Evolutionary conservation across 1,140 invertebrate genomes (phyloP), one percentile per base, ranked within the genome.

Genomic region (Aphaenogaster floridana): DNA sequence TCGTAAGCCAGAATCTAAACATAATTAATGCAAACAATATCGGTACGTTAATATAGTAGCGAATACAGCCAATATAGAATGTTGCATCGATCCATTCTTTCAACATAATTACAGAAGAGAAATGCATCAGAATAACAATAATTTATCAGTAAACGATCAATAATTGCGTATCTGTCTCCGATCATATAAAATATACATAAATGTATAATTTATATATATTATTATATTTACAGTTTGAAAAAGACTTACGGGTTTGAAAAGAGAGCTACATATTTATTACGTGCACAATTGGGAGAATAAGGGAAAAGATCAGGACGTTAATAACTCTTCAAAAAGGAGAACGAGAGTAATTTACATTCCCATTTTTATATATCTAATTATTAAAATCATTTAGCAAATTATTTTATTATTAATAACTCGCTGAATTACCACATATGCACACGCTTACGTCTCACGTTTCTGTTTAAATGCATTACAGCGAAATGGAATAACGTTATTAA

Each of bases 21-120:
- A n/a, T 28, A 80, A 80, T 80, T 80, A 42, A 66, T 52, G 45
- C 17, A 39, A 39, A 36, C 13, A 68, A 52, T 80, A 52, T 17
- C 7, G 0, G 3, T 15, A 68, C 13, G 8, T 66, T 54, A 68
- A 80, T 80, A 52, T 39, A 34, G 28, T 3, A 48, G 15, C 52
- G 39, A 76, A 59, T 59, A n/a, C 39, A 17, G 42, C 11, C 11
- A 11, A 36, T 74, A 48, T 50, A 36, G 28, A 66, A 63, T 48
- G 17, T 28, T 63, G 5, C 1, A 63, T 36, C 9, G n/a, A 76
- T 57, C n/a, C 2, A 28, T 50, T 50, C 45, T 21, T 66, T 79
- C 34, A 39, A 34, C 4, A 15, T 54, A 50, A 66, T 66, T 79
- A 63, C 15, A 48, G 6, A 13, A 28, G 3, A 0, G 11, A 39